phyloP scores from a whole-genome alignment of 2,113 vertebrate species.

The Ictalurus furcatus region DNA sequence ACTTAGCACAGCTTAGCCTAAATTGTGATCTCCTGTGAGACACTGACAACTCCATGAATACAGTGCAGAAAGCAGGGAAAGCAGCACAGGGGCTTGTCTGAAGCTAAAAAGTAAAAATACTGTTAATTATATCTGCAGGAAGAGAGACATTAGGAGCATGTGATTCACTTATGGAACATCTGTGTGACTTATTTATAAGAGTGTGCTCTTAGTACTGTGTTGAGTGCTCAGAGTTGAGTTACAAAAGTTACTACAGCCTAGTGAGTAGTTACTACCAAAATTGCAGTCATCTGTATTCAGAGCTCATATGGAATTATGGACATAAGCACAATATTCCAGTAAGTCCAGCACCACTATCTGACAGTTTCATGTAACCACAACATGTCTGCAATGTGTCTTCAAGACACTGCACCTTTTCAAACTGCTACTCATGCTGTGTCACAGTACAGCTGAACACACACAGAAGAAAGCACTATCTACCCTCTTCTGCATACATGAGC shows the following conservation, averaged over 20 bases:
- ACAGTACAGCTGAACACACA: neutral
- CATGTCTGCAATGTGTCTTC: neutral
- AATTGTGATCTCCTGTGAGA: constrained; percentile 28
- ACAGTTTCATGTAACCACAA: neutral
- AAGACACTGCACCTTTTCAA: neutral
- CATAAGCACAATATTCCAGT: neutral
- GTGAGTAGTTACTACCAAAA: neutral
- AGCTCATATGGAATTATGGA: neutral
- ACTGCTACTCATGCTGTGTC: neutral
- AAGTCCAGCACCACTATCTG: neutral
- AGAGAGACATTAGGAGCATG: constrained; percentile 47
- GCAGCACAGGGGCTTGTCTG: constrained; percentile 22
- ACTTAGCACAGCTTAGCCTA: constrained; percentile 18
- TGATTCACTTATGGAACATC: constrained; percentile 40
- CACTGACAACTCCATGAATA: constrained; percentile 1
- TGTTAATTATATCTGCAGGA: constrained; percentile 42
- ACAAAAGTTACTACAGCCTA: neutral
- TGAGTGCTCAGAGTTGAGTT: neutral
- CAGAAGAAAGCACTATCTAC: neutral
- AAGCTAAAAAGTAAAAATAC: constrained; percentile 56
- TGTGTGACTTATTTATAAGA: constrained; percentile 44
- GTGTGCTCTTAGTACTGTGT: constrained; percentile 42
- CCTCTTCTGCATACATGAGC: neutral
- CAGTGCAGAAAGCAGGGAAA: neutral
- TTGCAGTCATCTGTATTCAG: neutral